A percentile compares a stretch with the other conserved stretches of the same genome.
Conservation (phyloP, 2,797 vertebrate genomes). For the Enteromius afrohamiltoni region DNA sequence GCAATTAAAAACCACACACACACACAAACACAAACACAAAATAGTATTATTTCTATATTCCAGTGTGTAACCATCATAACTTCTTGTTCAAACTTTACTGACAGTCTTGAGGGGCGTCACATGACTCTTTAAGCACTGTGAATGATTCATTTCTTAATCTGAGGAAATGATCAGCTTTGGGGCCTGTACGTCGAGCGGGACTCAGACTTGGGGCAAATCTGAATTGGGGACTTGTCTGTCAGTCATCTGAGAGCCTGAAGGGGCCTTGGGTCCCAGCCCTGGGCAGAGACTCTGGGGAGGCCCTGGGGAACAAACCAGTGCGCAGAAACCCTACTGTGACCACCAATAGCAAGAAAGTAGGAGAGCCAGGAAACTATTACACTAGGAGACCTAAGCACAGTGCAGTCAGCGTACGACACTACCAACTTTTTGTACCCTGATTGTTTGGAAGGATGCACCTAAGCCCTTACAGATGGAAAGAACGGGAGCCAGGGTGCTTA, state of each 20-base stretch:
- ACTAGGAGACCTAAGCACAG: neutral
- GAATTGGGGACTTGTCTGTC: conserved; percentile 35
- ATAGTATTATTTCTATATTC: neutral
- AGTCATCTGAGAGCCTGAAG: conserved; percentile 29
- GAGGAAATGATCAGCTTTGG: conserved; percentile 30
- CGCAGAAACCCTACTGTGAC: neutral
- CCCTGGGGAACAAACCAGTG: neutral
- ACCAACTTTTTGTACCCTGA: conserved; percentile 22
- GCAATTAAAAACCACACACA: neutral
- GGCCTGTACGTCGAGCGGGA: neutral
- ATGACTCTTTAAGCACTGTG: conserved; percentile 16
- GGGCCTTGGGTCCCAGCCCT: conserved; percentile 26
- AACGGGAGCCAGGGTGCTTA: conserved; percentile 9
- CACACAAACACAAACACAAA: no score
- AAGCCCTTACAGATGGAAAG: neutral
- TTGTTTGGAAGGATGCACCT: conserved; percentile 8
- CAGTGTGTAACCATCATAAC: neutral
- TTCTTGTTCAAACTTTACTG: conserved; percentile 2
- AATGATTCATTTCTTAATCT: conserved; percentile 44
- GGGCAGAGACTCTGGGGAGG: conserved; percentile 11
- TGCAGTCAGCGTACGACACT: conserved; percentile 2
- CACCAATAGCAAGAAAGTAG: conserved; percentile 26
- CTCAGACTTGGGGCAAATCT: conserved; percentile 5
- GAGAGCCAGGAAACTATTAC: conserved; percentile 10
- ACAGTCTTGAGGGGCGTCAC: neutral